Base-by-base conservation (phyloP, 2,888 invertebrate species). In the Cheilosia grossa region DNA sequence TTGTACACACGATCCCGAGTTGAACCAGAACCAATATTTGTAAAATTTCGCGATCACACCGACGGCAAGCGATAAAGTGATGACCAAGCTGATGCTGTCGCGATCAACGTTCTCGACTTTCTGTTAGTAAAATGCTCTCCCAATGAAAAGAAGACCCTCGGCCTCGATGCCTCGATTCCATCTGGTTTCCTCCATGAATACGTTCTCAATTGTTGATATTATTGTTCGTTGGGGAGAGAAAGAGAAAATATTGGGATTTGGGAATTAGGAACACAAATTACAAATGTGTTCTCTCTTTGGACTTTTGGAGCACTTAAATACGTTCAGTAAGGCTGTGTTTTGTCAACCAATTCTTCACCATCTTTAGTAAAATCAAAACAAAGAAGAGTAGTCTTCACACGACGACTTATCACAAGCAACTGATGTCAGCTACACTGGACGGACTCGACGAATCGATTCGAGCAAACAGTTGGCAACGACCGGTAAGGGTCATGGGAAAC, bases 41-140 rank as follows among this genome's bases (percentile, higher is more conserved):
- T 67, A 64, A 40, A 19, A 73, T 63, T 27, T 82, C 73, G 82
- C 79, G 73, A 69, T 27, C 27, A 13, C n/a, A 33, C 63, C 56
- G 37, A 63, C 58, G 51, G 27, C 40, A 54, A 51, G 37, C 59
- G 61, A 33, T 33, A 7, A 69, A 59, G 30, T 10, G 30, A 73
- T 44, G 51, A 78, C 33, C 44, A 59, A 51, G 49, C 40, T 33
- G 79, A 85, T 81, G 81, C 85, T 67, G 61, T 37, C 85, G 67
- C 85, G 72, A 85, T 72, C 81, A 73, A 80, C 59, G 85, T 81
- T 85, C 85, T 81, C 61, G 67, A 77, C 81, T 85, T 77, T 85
- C 85, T 85, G 85, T 66, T 70, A 72, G 64, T 67, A 72, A 61
- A 80, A 72, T 72, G 49, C 72, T 75, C 81, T 85, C 77, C 30